Evolutionary conservation across 1,140 invertebrate genomes (phyloP).

Genomic region (Proctacanthus coquilletti): DNA sequence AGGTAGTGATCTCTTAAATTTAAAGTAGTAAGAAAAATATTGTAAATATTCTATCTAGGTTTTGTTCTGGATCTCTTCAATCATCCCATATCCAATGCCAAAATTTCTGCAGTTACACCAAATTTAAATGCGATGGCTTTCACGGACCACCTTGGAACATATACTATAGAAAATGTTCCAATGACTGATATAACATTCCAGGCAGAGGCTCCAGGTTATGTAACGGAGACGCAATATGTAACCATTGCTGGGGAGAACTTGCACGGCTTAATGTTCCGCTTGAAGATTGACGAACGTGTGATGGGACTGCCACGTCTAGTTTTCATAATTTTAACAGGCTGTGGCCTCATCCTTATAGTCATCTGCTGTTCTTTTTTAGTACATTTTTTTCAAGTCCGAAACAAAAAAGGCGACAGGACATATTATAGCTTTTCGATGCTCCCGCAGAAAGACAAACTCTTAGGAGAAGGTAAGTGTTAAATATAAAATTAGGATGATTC

Average conservation of each 20-base stretch:
- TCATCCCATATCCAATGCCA: constrained; percentile 40
- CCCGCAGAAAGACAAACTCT: constrained; percentile 29
- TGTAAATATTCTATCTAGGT: constrained; percentile 20
- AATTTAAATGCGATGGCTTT: constrained; percentile 24
- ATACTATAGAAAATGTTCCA: constrained; percentile 34
- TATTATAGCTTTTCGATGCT: constrained; percentile 31
- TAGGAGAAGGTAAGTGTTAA: no score
- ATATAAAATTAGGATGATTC: no score
- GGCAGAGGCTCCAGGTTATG: constrained; percentile 39
- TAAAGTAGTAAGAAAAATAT: not conserved
- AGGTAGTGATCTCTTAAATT: not conserved
- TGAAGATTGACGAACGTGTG: constrained; percentile 46
- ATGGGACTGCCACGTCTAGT: constrained; percentile 54
- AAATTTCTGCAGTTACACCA: constrained; percentile 30
- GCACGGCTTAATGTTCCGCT: constrained; percentile 44
- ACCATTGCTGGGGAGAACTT: constrained; percentile 26
- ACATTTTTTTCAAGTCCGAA: constrained; percentile 23
- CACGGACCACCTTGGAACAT: constrained; percentile 39
- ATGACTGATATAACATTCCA: constrained; percentile 38
- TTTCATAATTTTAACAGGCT: constrained; percentile 53
- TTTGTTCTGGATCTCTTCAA: constrained; percentile 38
- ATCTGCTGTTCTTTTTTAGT: constrained; percentile 21
- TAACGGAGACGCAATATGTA: constrained; percentile 35
- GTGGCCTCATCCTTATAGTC: constrained; percentile 18
- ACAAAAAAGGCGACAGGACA: constrained; percentile 21